Conservation (phyloP, 2,113 vertebrate species). For the Paedocypris sp. region DNA sequence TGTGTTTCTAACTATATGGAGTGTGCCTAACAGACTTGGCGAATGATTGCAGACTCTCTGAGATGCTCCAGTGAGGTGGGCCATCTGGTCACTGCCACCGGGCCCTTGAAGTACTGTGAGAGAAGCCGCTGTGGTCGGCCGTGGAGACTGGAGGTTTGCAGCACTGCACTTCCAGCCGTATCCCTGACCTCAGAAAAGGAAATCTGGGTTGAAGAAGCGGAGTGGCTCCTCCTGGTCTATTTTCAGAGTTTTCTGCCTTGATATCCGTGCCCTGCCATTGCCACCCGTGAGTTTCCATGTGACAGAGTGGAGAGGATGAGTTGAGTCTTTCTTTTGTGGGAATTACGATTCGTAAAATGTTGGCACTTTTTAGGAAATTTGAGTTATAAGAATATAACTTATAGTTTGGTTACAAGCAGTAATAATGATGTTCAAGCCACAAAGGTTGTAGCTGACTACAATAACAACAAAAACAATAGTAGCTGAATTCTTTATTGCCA, state of each 20-base stretch:
- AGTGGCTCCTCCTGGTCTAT: conserved; percentile 67
- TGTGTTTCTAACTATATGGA: conserved; percentile 4
- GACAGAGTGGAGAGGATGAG: background rate
- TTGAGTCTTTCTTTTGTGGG: too few relatives aligned
- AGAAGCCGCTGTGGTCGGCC: conserved; percentile 59
- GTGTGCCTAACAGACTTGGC: background rate
- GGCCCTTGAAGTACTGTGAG: conserved; percentile 64
- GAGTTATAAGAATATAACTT: too few relatives aligned
- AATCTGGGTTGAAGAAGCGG: conserved; percentile 67
- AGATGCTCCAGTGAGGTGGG: conserved; percentile 29
- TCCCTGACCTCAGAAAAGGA: conserved; percentile 70
- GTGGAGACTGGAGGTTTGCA: conserved; percentile 67
- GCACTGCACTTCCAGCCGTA: conserved; percentile 62
- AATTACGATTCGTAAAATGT: too few relatives aligned
- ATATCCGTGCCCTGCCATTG: too few relatives aligned
- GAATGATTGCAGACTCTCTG: background rate
- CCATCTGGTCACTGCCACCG: conserved; percentile 61
- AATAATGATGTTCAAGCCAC: too few relatives aligned
- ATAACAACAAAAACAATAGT: too few relatives aligned
- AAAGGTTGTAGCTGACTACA: too few relatives aligned
- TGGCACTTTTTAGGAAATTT: too few relatives aligned
- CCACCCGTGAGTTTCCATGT: conserved; percentile 61
- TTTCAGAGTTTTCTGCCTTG: conserved; percentile 59
- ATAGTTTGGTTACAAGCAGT: too few relatives aligned
- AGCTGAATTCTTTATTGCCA: too few relatives aligned